Percentiles rank a stretch among this genome's conserved stretches.
phyloP scores from a whole-genome alignment of 2,888 invertebrate genomes.

The Notocelia uddmanniana region DNA sequence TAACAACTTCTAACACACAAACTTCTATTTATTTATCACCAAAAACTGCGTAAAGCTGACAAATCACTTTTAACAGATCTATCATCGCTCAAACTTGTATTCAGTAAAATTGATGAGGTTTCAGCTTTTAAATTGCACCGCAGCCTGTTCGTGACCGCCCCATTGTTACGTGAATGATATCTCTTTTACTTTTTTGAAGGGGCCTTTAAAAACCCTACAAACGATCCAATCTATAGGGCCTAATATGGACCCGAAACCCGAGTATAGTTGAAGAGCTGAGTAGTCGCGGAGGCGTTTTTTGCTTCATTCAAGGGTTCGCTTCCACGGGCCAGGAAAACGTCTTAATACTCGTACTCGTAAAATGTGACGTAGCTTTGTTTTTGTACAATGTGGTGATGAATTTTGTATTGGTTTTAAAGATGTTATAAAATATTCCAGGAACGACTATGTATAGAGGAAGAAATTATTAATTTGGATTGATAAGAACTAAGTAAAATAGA shows the following conservation, averaged over 20 bases:
- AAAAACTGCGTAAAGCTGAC: conserved; percentile 9
- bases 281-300: conserved; percentile 33
- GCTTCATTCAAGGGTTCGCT: conserved; percentile 29
- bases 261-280: conserved; percentile 39
- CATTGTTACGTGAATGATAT: conserved; percentile 46
- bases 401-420: background rate
- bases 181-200: conserved; percentile 45
- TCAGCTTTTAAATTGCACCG: conserved; percentile 44
- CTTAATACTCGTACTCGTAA: too few relatives aligned
- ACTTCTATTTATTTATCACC: background rate
- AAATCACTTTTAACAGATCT: conserved; percentile 20
- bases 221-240: conserved; percentile 42
- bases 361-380: conserved; percentile 2
- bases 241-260: conserved; percentile 27
- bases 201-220: conserved; percentile 45
- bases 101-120: conserved; percentile 37
- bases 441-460: background rate
- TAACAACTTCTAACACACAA: background rate
- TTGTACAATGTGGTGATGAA: background rate
- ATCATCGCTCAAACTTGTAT: conserved; percentile 35
- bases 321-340: conserved; percentile 21
- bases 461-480: too few relatives aligned
- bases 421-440: background rate
- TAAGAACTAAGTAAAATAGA: too few relatives aligned
- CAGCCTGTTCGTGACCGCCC: conserved; percentile 42